Evolutionary conservation across 2,113 vertebrate species (phyloP), one percentile per base, ranked within the genome.

Genomic region (Alethe castanea): DNA sequence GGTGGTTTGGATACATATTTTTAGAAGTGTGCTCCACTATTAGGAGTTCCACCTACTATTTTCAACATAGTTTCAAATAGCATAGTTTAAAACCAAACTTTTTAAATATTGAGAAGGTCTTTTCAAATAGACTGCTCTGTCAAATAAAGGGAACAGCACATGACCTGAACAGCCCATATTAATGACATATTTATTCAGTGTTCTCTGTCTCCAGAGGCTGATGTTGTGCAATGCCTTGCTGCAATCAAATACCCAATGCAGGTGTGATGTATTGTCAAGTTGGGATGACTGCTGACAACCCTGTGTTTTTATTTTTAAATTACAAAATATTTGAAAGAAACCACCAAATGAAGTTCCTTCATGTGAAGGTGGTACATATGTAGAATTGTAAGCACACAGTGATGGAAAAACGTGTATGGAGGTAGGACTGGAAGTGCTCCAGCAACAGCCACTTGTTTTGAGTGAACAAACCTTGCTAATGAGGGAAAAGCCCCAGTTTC

Each of bases 171-270:
- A 82, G 13, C 24, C 23, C 6, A 11, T 35, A 15, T 15, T 40
- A 56, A 36, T 48, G 29, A 18, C 3, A 4, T 13, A 4, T 29
- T 59, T 28, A 48, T 29, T 13, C 23, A n/a, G 25, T 4, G 8
- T 7, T 62, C 38, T 35, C 44, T n/a, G 25, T 12, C 13, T 57
- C 31, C 20, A 81, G 72, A 61, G 40, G n/a, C 12, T 53, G 52
- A 36, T 47, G 35, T 20, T 70, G 19, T 20, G 20, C 47, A 60
- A 33, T 64, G 45, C 33, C 19, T 54, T 64, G 26, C 4, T 16
- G 22, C 40, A 25, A 9, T 24, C 20, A 54, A 35, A 20, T 22
- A 19, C 3, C 1, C 36, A 5, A 0, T 5, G n/a, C 11, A 22
- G 19, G 11, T 67, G 72, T 53, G 59, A 38, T 11, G 12, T 28